A percentile compares a stretch with the other conserved stretches of the same genome.
phyloP scores from a whole-genome alignment of 2,797 vertebrate genomes.

The Intellagama lesueurii region DNA sequence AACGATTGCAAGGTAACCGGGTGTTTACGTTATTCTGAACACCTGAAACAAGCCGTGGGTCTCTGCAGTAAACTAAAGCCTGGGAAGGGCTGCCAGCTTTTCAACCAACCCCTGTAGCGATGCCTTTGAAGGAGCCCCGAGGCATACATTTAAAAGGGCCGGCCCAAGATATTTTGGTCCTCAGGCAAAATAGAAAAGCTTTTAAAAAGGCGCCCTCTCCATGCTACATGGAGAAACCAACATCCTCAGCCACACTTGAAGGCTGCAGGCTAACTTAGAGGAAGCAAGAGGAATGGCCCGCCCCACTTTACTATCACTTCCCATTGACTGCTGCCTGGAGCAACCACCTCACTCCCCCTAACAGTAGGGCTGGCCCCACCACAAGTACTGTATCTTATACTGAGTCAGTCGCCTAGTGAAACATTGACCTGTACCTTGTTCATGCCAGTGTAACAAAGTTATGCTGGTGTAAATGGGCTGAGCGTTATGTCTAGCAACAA shows the following conservation, averaged over 20 bases:
- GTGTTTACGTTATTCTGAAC: background rate
- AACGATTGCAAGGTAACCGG: background rate
- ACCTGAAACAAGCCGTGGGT: too few species aligned
- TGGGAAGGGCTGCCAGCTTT: background rate
- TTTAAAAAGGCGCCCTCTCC: background rate
- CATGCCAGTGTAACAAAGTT: too few species aligned
- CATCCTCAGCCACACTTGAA: background rate
- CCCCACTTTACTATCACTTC: background rate
- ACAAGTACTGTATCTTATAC: background rate
- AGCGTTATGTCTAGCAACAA: too few species aligned
- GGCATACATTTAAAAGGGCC: background rate
- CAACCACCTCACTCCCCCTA: background rate
- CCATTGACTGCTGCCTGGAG: background rate
- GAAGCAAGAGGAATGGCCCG: background rate
- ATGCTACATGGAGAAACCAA: background rate
- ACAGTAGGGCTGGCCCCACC: background rate
- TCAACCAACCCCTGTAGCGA: background rate
- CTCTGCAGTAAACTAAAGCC: too few species aligned
- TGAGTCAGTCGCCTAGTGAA: too few species aligned
- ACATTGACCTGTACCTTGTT: too few species aligned
- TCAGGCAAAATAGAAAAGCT: background rate
- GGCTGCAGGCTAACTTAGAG: background rate
- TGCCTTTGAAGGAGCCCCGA: too few species aligned
- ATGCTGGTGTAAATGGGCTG: too few species aligned
- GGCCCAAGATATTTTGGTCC: background rate